Percentiles rank a stretch among this genome's conserved stretches.
These are phyloP conservation scores for Orcinus orca DNA, from an alignment of 2,113 vertebrate species.

Conservation along the genomic window DNA sequence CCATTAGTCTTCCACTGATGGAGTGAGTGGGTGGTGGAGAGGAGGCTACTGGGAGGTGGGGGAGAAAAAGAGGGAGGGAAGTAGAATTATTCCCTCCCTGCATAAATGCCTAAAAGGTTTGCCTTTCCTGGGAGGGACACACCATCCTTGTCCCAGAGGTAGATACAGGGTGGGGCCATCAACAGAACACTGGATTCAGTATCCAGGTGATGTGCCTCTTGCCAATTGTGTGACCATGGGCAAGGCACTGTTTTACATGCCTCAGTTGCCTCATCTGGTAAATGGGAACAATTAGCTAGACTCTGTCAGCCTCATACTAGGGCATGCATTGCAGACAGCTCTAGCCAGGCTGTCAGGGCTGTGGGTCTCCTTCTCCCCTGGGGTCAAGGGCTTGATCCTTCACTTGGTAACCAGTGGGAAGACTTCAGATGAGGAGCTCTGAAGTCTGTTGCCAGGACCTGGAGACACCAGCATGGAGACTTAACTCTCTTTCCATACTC, in stretches of 20 bases:
- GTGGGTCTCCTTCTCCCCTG: neutral
- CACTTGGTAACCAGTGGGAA: neutral
- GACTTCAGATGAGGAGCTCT: neutral
- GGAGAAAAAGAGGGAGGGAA: neutral
- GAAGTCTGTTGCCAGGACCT: neutral
- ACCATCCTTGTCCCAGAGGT: neutral
- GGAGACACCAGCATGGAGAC: neutral
- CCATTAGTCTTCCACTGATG: neutral
- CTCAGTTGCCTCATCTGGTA: neutral
- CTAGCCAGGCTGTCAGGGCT: neutral
- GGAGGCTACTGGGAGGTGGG: neutral
- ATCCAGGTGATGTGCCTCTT: neutral
- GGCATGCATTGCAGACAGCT: neutral
- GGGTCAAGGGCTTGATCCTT: neutral
- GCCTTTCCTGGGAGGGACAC: neutral
- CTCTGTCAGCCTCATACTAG: neutral
- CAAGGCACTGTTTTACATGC: neutral
- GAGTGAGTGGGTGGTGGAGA: neutral
- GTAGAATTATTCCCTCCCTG: neutral
- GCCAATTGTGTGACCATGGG: neutral
- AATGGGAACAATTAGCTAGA: neutral
- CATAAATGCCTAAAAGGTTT: neutral
- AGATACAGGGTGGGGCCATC: neutral
- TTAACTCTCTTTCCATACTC: neutral
- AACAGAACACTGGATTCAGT: neutral